These are phyloP conservation scores for Limenitis camilla DNA, from an alignment of 2,888 invertebrate genomes.

Conservation along the genomic window DNA sequence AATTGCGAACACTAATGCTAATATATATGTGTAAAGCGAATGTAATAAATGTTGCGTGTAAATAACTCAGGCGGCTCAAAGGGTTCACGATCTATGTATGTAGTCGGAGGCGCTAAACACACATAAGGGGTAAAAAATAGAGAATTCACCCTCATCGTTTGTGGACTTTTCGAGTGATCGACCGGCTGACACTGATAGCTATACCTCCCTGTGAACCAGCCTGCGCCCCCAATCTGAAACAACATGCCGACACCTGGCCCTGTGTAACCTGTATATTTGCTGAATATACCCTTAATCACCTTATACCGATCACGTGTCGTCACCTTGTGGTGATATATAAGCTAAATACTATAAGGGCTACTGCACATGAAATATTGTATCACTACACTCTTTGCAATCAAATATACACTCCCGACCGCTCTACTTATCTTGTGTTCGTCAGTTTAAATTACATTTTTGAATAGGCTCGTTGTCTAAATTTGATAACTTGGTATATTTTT, in stretches of 20 bases:
- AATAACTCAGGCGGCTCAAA: no score
- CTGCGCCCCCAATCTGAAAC: constrained; percentile 90
- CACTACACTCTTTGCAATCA: neutral
- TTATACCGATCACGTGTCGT: constrained; percentile 2
- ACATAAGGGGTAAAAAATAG: no score
- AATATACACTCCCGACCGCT: no score
- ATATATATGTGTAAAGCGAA: no score
- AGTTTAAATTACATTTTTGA: no score
- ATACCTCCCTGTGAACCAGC: constrained; percentile 97
- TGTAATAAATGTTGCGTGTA: no score
- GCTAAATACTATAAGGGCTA: neutral
- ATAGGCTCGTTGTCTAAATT: no score
- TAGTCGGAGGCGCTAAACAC: no score
- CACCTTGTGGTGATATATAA: constrained; percentile 1
- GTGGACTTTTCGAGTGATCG: constrained; percentile 93
- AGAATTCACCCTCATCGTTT: constrained; percentile 85
- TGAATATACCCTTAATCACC: constrained; percentile 17
- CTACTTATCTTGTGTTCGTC: no score
- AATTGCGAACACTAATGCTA: no score
- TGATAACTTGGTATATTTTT: no score
- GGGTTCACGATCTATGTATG: no score
- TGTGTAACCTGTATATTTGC: constrained; percentile 43
- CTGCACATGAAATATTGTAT: neutral
- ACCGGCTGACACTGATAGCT: constrained; percentile 97
- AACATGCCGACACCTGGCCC: constrained; percentile 67